A percentile compares a stretch with the other conserved stretches of the same genome.
Evolutionary conservation across 2,888 invertebrate species (phyloP).

Genomic region (Tipula unca): DNA sequence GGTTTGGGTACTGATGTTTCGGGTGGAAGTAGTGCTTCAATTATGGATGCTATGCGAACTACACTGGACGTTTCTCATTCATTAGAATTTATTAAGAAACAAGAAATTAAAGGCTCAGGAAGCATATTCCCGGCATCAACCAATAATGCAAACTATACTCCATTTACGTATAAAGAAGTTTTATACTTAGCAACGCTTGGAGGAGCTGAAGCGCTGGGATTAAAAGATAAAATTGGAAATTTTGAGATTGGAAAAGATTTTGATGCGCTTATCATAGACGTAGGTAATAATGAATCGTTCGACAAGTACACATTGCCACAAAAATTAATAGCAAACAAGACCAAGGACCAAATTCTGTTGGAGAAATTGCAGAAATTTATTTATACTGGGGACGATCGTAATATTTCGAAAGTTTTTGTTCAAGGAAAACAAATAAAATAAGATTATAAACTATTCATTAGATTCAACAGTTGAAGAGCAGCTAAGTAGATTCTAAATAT

Average conservation of each 20-base stretch:
- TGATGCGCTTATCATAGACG: conserved; percentile 73
- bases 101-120: conserved; percentile 33
- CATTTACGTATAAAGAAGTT: conserved; percentile 63
- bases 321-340: conserved; percentile 27
- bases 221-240: conserved; percentile 69
- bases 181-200: conserved; percentile 81
- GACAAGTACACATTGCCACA: conserved; percentile 42
- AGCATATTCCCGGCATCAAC: conserved; percentile 22
- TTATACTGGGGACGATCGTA: conserved; percentile 74
- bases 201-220: conserved; percentile 70
- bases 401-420: conserved; percentile 67
- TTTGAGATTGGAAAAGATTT: conserved; percentile 76
- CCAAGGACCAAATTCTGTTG: conserved; percentile 43
- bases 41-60: conserved; percentile 64
- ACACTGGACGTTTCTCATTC: conserved; percentile 66
- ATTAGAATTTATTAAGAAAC: conserved; percentile 47
- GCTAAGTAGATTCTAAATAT: neutral
- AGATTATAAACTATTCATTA: neutral
- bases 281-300: conserved; percentile 45
- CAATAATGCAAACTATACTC: conserved; percentile 32
- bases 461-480: neutral
- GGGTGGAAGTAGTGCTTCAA: conserved; percentile 69
- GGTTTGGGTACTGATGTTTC: conserved; percentile 84
- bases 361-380: conserved; percentile 68
- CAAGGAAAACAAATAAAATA: conserved; percentile 53